Evolutionary conservation across 1,140 invertebrate genomes (phyloP), one percentile per base, ranked within the genome.

Genomic region (Ptiloglossa arizonensis): DNA sequence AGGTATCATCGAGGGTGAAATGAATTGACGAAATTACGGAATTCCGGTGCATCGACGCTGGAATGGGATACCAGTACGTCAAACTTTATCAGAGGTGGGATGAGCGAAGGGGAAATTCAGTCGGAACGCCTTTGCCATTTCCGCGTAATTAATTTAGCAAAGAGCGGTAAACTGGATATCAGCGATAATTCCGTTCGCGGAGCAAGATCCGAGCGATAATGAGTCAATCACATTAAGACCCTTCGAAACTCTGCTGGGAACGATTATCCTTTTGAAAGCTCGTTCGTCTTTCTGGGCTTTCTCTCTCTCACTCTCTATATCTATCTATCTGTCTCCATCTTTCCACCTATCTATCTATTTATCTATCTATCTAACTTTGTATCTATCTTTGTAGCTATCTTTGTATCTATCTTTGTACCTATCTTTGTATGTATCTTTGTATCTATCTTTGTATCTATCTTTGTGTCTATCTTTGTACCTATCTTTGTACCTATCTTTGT

Each of bases 221-320:
- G 74, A 77, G 68, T 77, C 74, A 77, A 77, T 77, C 56, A 48
- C 74, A 62, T 77, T 70, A 77, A 62, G 44, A 35, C 62, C 50
- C 11, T 54, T 56, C 50, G 48, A 5, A 56, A 66, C 62, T 56
- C 44, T 32, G 44, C 15, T 19, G 56, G n/a, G 41, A 46, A 60
- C 67, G 44, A 50, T 72, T 60, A 62, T 64, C 46, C 62, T 69
- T 79, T 56, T 72, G 62, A 54, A 74, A 66, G 27, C 38, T 41
- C 57, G 59, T 27, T 41, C 11, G 48, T 68, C n/a, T 27, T 56
- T 22, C 24, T 11, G 17, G 17, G 29, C 63, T 35, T n/a, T 67
- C 50, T 41, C 15, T 44, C 72, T 9, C 29, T 67, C 9, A 24
- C n/a, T 6, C n/a, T n/a, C 48, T 35, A 0, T 50, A 17, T 17